Evolutionary conservation across 2,797 vertebrate species (phyloP), one percentile per base, ranked within the genome.

Genomic region (Gallinago stenura): DNA sequence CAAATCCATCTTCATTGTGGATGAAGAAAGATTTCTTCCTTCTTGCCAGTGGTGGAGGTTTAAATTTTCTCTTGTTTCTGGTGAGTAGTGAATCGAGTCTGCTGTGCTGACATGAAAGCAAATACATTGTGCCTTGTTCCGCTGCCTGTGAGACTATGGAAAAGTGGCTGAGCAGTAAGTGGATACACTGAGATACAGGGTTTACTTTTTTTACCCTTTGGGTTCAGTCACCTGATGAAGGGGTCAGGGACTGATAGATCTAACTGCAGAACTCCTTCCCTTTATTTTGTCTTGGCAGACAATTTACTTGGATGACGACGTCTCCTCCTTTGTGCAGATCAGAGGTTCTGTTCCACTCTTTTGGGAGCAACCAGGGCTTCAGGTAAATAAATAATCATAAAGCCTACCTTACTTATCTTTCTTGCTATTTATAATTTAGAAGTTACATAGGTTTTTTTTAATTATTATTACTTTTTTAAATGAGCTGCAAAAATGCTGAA

Each of bases 311-410:
- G 98, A 98, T 82, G 98, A 98, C 85, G 98, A 98, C 9, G 89
- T 98, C 56, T 98, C 98, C 35, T 98, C 98, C 57, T 98, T 98
- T 95, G 97, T 98, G 87, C 98, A 98, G 94, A 97, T 98, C 95
- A 97, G 98, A 95, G 98, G 98, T 50, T 98, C 98, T 8, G 98
- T 98, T 65, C 98, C 98, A 2, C 96, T 98, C 76, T 98, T 98
- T 62, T 98, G 98, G 98, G 98, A 98, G 91, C 98, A 98, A 93
- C 97, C 93, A 1, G 93, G 97, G 35, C 93, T 98, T 72, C 98
- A 98, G 98, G 98, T 98, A 97, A 94, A 95, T 84, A 70, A 64
- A 65, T 68, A 82, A 76, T 51, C 28, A 35, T 61, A 77, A 95
- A 79, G 14, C 18, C 30, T 75, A 26, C 54, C 19, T 71, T 92